These are phyloP conservation scores for Trichosurus vulpecula DNA, from an alignment of 2,797 vertebrate species.

Conservation along the genomic window DNA sequence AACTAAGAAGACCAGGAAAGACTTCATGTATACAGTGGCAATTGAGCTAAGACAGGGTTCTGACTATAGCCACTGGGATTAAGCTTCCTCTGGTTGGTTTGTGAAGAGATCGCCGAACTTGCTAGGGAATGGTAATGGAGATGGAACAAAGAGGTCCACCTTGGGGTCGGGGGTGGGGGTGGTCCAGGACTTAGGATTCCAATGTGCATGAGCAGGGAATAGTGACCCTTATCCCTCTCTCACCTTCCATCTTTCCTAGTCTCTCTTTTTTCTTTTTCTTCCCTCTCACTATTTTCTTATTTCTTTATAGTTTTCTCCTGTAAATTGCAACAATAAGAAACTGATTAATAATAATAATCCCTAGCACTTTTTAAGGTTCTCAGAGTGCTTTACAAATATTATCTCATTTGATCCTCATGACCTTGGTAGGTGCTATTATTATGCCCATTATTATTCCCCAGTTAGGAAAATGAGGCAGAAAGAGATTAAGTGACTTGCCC, in stretches of 20 bases:
- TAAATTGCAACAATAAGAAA: background rate
- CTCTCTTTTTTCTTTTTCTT: background rate
- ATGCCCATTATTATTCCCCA: background rate
- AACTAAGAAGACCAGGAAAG: background rate
- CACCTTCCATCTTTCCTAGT: background rate
- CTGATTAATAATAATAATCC: background rate
- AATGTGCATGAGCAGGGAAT: background rate
- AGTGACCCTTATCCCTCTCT: background rate
- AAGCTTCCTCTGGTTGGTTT: background rate
- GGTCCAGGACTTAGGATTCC: background rate
- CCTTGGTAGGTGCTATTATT: background rate
- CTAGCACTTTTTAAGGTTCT: background rate
- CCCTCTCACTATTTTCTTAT: background rate
- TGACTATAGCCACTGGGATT: background rate
- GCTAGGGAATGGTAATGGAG: background rate
- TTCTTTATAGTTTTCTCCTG: background rate
- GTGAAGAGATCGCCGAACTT: background rate
- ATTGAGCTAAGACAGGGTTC: background rate
- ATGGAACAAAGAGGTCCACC: background rate
- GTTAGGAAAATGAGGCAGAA: background rate
- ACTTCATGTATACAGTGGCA: background rate
- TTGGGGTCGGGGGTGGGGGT: too few species aligned
- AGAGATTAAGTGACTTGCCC: background rate
- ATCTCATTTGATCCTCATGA: background rate
- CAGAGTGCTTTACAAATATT: background rate